Percentiles rank a stretch among this genome's conserved stretches.
Conservation (phyloP, 2,113 vertebrate species). For the human region DNA sequence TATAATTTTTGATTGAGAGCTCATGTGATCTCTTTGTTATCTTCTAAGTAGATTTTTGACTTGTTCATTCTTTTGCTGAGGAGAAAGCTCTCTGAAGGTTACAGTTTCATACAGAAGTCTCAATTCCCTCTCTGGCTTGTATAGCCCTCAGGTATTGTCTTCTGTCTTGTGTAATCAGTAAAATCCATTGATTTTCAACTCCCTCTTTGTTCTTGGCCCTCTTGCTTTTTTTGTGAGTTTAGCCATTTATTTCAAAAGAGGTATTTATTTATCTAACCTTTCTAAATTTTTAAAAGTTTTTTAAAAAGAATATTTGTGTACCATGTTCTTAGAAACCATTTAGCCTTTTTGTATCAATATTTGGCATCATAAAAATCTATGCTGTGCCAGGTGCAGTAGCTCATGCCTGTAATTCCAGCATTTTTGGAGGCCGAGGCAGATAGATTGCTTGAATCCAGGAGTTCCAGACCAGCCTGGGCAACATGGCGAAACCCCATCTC, state of each 20-base stretch:
- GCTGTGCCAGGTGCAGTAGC: neutral
- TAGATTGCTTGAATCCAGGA: neutral
- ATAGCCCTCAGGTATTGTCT: neutral
- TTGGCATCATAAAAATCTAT: conserved; percentile 7
- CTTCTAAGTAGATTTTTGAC: neutral
- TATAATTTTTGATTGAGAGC: neutral
- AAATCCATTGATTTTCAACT: neutral
- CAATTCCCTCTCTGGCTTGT: neutral
- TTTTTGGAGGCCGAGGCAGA: neutral
- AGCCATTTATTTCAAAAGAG: neutral
- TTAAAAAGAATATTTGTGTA: neutral
- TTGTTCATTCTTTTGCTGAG: neutral
- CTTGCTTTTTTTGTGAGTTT: neutral
- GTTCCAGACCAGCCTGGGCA: neutral
- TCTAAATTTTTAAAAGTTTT: neutral
- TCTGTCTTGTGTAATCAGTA: neutral
- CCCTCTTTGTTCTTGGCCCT: neutral
- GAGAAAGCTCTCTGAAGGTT: neutral
- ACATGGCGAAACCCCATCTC: neutral
- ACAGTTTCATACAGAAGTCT: neutral
- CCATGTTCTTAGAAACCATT: conserved; percentile 12
- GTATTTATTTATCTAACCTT: conserved; percentile 23
- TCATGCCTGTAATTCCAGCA: neutral
- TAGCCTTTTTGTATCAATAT: neutral
- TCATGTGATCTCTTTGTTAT: neutral